These are phyloP conservation scores for Tenthredo livida DNA, from an alignment of 2,888 invertebrate species.

Conservation along the genomic window DNA sequence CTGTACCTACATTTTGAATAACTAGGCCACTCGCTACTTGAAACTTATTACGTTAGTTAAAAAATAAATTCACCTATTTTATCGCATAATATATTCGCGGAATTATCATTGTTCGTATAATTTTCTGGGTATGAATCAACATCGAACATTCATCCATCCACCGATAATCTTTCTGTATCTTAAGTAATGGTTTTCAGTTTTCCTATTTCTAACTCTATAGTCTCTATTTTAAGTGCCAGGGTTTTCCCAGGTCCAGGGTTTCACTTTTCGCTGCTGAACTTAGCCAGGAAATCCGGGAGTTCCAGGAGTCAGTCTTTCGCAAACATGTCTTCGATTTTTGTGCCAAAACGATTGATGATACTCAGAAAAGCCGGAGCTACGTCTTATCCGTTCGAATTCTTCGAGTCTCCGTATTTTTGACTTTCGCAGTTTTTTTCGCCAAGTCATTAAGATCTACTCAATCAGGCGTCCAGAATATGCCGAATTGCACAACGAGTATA, in stretches of 20 bases:
- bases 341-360: neutral
- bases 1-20: neutral
- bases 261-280: neutral
- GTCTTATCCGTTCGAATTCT: neutral
- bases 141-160: neutral
- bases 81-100: neutral
- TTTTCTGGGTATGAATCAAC: neutral
- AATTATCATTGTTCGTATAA: neutral
- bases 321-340: neutral
- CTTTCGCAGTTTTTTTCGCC: neutral
- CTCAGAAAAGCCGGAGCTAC: neutral
- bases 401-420: neutral
- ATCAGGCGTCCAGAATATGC: slow-evolving; percentile 49
- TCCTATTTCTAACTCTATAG: no score
- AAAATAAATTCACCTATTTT: neutral
- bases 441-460: neutral
- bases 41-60: slow-evolving; percentile 12
- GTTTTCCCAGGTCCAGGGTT: neutral
- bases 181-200: no score
- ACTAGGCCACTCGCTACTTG: neutral
- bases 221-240: neutral
- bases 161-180: no score
- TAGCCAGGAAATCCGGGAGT: neutral
- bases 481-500: slow-evolving; percentile 55
- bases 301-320: neutral